phyloP scores from a whole-genome alignment of 2,888 invertebrate genomes.

The Apamea anceps region DNA sequence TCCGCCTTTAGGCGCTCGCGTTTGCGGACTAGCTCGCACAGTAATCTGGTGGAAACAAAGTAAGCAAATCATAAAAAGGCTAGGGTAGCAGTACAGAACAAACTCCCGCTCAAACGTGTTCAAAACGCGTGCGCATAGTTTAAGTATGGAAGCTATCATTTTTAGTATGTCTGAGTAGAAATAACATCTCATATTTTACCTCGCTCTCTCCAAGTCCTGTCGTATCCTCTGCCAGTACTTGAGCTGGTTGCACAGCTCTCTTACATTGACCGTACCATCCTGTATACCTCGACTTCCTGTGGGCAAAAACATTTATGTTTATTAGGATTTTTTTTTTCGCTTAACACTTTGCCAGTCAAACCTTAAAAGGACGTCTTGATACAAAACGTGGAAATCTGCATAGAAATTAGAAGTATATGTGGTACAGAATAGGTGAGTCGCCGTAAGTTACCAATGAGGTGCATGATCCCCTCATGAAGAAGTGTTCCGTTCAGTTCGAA shows the following conservation, averaged over 20 bases:
- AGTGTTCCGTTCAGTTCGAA: neutral
- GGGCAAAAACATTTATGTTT: neutral
- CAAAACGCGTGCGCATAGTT: no score
- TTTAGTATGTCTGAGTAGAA: no score
- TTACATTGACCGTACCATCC: constrained; percentile 92
- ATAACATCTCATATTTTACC: constrained; percentile 76
- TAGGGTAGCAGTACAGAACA: neutral
- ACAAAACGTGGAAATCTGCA: neutral
- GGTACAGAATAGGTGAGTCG: neutral
- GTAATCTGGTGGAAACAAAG: constrained; percentile 87
- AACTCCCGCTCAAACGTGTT: no score
- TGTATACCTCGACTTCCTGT: constrained; percentile 90
- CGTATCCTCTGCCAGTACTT: constrained; percentile 98
- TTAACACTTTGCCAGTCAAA: neutral
- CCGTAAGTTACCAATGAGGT: neutral
- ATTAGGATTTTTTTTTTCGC: no score
- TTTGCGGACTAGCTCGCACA: constrained; percentile 98
- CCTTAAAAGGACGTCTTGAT: neutral
- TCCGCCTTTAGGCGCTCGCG: constrained; percentile 98
- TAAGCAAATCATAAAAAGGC: neutral
- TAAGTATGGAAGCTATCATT: no score
- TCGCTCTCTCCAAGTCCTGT: constrained; percentile 97
- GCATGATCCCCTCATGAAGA: neutral
- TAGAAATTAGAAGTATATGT: neutral
- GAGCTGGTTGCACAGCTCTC: constrained; percentile 95